Conservation (phyloP, 2,888 invertebrate genomes). For the Nymphalis urticae region DNA sequence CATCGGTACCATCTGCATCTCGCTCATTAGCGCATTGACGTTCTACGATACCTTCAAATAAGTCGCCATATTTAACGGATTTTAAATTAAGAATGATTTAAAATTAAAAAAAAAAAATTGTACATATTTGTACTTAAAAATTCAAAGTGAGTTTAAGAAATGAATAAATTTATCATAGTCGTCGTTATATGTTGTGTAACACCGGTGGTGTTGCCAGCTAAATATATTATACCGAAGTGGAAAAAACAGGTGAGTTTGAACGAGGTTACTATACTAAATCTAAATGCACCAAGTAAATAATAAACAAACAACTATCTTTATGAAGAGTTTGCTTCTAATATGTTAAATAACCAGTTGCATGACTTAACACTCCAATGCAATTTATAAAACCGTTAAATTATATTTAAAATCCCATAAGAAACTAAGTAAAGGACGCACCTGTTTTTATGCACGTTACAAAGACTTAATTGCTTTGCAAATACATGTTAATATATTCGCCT, state of each 20-base stretch:
- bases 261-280: background rate
- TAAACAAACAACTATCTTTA: too few species aligned
- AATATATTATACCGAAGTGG: constrained; percentile 88
- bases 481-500: constrained; percentile 32
- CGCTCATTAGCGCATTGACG: constrained; percentile 4
- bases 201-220: constrained; percentile 66
- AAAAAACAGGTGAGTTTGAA: constrained; percentile 85
- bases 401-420: background rate
- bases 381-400: too few species aligned
- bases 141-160: constrained; percentile 39
- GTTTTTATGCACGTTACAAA: background rate
- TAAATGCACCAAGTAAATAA: too few species aligned
- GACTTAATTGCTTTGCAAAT: constrained; percentile 19
- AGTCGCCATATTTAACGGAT: background rate
- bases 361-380: background rate
- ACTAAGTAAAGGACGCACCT: background rate
- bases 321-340: background rate
- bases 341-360: background rate
- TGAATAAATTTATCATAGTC: constrained; percentile 51
- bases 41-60: background rate
- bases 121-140: background rate
- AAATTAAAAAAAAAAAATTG: background rate
- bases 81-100: constrained; percentile 31
- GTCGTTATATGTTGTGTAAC: constrained; percentile 56
- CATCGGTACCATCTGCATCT: constrained; percentile 14